phyloP scores from a whole-genome alignment of 2,888 invertebrate genomes.

The Plagodis dolabraria region DNA sequence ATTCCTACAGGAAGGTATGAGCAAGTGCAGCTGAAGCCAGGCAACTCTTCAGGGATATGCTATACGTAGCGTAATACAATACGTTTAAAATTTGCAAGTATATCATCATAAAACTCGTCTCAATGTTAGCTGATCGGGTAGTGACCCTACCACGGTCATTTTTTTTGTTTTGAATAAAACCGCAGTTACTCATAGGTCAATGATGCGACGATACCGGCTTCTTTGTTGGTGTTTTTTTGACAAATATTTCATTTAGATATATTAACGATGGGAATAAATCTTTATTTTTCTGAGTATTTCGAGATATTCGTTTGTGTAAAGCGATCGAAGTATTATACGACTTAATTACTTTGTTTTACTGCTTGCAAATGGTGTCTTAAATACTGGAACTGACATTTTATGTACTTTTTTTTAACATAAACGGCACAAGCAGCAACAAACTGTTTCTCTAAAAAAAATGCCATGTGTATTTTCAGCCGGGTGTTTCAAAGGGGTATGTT shows the following conservation, averaged over 20 bases:
- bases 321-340: background rate
- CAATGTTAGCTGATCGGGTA: conserved; percentile 39
- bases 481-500: too few species aligned
- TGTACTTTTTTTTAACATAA: too few species aligned
- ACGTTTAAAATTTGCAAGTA: too few species aligned
- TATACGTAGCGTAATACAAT: too few species aligned
- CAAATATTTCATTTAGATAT: conserved; percentile 47
- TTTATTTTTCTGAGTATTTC: conserved; percentile 39
- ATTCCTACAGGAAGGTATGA: too few species aligned
- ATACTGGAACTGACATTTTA: too few species aligned
- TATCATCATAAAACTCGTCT: conserved; percentile 25
- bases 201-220: conserved; percentile 61
- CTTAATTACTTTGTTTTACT: background rate
- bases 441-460: too few species aligned
- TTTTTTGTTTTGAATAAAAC: conserved; percentile 34
- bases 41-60: too few species aligned
- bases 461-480: too few species aligned
- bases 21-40: too few species aligned
- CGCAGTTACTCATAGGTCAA: conserved; percentile 74
- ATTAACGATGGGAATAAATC: conserved; percentile 48
- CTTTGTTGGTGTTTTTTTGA: conserved; percentile 46
- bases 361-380: background rate
- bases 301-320: conserved; percentile 3
- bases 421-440: too few species aligned
- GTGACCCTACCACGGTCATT: conserved; percentile 35